These are phyloP conservation scores for Asobara japonica DNA, from an alignment of 1,140 invertebrate species.

Conservation along the genomic window DNA sequence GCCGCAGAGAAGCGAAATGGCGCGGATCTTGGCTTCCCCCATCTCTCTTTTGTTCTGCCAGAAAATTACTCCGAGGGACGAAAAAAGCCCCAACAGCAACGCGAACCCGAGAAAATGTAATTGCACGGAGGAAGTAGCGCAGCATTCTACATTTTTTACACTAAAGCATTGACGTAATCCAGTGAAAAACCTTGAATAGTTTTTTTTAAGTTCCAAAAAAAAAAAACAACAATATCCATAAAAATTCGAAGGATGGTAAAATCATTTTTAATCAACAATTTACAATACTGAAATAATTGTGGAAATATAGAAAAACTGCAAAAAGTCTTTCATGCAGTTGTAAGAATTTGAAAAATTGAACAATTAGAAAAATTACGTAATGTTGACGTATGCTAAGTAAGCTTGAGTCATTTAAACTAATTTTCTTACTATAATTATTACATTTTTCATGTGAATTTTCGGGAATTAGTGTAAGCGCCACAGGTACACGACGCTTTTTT, in stretches of 20 bases:
- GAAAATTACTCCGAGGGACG: constrained; percentile 30
- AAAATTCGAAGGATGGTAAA: too few relatives aligned
- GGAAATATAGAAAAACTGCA: too few relatives aligned
- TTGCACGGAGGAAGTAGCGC: constrained; percentile 13
- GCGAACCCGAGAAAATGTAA: constrained; percentile 24
- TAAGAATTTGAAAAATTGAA: too few relatives aligned
- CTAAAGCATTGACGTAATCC: constrained; percentile 14
- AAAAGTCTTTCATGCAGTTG: too few relatives aligned
- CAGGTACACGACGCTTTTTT: constrained; percentile 37
- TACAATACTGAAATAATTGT: too few relatives aligned
- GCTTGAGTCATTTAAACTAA: too few relatives aligned
- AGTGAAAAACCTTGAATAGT: constrained; percentile 16
- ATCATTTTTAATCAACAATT: too few relatives aligned
- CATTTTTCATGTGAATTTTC: neutral
- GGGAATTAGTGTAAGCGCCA: neutral
- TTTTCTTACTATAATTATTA: neutral
- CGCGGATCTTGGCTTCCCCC: constrained; percentile 17
- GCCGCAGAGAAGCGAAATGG: constrained; percentile 30
- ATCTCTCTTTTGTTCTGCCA: constrained; percentile 29
- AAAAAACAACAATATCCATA: neutral
- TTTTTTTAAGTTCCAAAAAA: neutral
- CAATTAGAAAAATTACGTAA: too few relatives aligned
- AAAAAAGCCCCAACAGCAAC: constrained; percentile 20
- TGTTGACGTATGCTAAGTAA: too few relatives aligned
- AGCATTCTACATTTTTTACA: neutral